These are phyloP conservation scores for Anoplius nigerrimus DNA, from an alignment of 2,888 invertebrate genomes.

Conservation along the genomic window DNA sequence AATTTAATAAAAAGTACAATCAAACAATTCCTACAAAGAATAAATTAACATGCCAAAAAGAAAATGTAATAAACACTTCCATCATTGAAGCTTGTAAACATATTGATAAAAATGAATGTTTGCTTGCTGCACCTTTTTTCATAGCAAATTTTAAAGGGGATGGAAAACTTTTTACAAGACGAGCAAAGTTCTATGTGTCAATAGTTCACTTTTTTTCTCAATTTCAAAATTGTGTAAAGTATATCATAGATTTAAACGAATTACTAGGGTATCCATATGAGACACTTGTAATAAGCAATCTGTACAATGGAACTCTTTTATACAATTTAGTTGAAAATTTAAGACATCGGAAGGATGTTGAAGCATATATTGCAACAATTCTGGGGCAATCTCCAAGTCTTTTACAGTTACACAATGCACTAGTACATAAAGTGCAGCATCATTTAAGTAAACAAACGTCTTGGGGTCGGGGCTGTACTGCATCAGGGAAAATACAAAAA, in stretches of 20 bases:
- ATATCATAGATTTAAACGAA: conserved; percentile 80
- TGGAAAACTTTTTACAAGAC: conserved; percentile 76
- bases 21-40: conserved; percentile 57
- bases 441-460: conserved; percentile 31
- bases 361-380: conserved; percentile 75
- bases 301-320: conserved; percentile 85
- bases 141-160: conserved; percentile 79
- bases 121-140: conserved; percentile 78
- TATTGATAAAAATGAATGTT: conserved; percentile 78
- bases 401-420: conserved; percentile 58
- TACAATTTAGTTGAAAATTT: conserved; percentile 84
- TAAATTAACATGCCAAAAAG: not conserved
- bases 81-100: conserved; percentile 76
- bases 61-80: conserved; percentile 56
- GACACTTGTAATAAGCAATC: conserved; percentile 78
- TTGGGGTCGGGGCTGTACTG: too few relatives aligned
- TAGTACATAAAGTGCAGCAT: conserved; percentile 53
- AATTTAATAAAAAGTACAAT: conserved; percentile 76
- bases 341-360: conserved; percentile 77
- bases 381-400: conserved; percentile 69
- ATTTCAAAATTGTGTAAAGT: conserved; percentile 81
- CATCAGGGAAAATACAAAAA: conserved; percentile 51
- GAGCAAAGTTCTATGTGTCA: conserved; percentile 78
- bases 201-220: conserved; percentile 81
- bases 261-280: conserved; percentile 80